Evolutionary conservation across 2,113 vertebrate species (phyloP).

Genomic region (Eulemur rufifrons): DNA sequence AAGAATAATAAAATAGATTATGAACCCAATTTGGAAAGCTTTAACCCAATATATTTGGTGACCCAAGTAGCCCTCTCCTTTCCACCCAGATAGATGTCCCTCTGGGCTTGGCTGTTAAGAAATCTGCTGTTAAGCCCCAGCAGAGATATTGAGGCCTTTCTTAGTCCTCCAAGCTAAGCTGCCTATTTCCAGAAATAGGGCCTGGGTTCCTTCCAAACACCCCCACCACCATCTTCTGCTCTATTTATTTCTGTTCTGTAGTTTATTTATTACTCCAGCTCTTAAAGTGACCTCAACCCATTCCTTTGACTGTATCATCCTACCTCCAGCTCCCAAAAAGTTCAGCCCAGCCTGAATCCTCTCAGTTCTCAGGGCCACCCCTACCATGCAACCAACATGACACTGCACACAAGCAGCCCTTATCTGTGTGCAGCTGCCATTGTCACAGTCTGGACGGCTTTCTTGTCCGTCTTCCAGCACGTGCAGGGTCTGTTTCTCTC

Average conservation of each 20-base stretch:
- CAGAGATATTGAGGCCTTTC: conserved; percentile 21
- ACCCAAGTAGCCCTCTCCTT: conserved; percentile 8
- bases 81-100: background rate
- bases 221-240: background rate
- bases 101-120: background rate
- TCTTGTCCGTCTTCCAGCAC: background rate
- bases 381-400: too few relatives aligned
- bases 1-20: conserved; percentile 51
- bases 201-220: background rate
- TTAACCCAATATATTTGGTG: conserved; percentile 38
- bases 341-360: background rate
- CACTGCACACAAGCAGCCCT: background rate
- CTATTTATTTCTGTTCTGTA: background rate
- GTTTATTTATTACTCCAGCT: background rate
- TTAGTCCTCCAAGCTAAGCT: background rate
- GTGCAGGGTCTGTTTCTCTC: background rate
- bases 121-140: conserved; percentile 30
- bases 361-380: background rate
- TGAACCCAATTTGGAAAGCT: conserved; percentile 56
- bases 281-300: background rate
- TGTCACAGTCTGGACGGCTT: background rate
- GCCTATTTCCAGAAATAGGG: conserved; percentile 30
- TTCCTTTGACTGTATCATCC: background rate
- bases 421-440: rapidly evolving
- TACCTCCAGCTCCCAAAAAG: background rate